Base-by-base conservation (phyloP, 23 tunicate genomes). In the Halocynthia aurantium region DNA sequence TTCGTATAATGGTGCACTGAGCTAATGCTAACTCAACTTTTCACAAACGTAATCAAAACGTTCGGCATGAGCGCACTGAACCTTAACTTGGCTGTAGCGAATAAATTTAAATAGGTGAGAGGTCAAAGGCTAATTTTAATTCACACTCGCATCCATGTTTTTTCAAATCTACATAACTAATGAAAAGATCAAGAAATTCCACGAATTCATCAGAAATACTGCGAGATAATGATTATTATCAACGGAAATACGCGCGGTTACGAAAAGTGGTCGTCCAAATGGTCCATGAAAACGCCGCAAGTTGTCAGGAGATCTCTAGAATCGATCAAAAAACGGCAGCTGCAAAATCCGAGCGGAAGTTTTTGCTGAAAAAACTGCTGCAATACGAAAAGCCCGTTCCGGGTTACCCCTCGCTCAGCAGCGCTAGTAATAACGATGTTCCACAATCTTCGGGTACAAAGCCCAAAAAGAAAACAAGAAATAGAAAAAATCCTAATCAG, bases 381-480 rank as follows among this genome's bases (percentile, higher is more conserved):
- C 78, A 74, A 54, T 74, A 74, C 57, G 78, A 74, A 74, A 74
- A 74, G 56, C 78, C 78, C 20, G 44, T 31, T 1, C 44, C 44
- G 44, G 44, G 44, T 31, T 31, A 31, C 44, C 44, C 44, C 44
- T 31, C 44, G 44, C 44, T 31, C 44, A 31, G 44, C 44, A 31
- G 44, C 44, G 44, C 44, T 31, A 31, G 4, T 31, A 74, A 74
- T 20, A 52, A 54, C 19, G 17, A 22, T 21, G 19, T 44, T 0
- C 57, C 56, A 49, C n/a, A 54, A 74, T 13, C 17, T 2, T 67
- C 72, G 11, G 44, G 44, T 31, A 31, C 44, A 31, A 31, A 31
- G 44, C 44, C 44, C 1, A 50, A 52, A 53, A 54, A 22, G 22
- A 74, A 74, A 53, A 4, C 12, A 4, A 56, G 51, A 10, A 53